Base-by-base conservation (phyloP, 2,113 vertebrate genomes). In the Chionodraco myersi region DNA sequence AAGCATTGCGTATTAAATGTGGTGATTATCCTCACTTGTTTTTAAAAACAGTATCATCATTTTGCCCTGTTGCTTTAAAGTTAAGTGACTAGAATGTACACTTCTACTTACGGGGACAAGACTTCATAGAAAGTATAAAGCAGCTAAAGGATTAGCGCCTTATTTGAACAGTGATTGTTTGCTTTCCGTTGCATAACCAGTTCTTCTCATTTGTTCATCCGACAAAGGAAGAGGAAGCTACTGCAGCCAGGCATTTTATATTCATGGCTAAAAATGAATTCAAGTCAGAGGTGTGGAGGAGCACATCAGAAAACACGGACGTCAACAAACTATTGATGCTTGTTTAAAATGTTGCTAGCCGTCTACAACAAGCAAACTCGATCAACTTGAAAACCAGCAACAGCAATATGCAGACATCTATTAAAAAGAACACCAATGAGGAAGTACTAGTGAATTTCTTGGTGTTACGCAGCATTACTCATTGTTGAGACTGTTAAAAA, bases 181-280 rank as follows among this genome's bases (percentile, higher is more conserved):
- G 44, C 18, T 63, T 64, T 56, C 26, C 6, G 9, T 47, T 14
- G 16, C 21, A 48, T 2, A 72, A 51, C 45, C n/a, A 30, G 68
- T 73, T 80, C 34, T 30, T 72, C 14, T 61, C 7, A 34, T 53
- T 34, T 78, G 21, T 23, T 79, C 1, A 11, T 45, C 30, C 52
- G 16, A 45, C 47, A n/a, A 6, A 21, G 34, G 36, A 72, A 59
- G 53, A 52, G 61, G 62, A 73, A 53, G 54, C 54, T 54, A 41
- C 36, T 7, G 36, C 36, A 7, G 13, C 45, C 53, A 53, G 5
- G 54, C 30, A 45, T 21, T 0, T 2, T 34, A 61, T 30, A 26
- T 79, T 66, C 5, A 16, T 45, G 15, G 52, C 10, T 49, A 12
- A 49, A 23, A 23, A 34, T 70, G 7, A 18, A 12, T 30, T 2